phyloP scores from a whole-genome alignment of 2,888 invertebrate genomes.

The Andrena bicolor region DNA sequence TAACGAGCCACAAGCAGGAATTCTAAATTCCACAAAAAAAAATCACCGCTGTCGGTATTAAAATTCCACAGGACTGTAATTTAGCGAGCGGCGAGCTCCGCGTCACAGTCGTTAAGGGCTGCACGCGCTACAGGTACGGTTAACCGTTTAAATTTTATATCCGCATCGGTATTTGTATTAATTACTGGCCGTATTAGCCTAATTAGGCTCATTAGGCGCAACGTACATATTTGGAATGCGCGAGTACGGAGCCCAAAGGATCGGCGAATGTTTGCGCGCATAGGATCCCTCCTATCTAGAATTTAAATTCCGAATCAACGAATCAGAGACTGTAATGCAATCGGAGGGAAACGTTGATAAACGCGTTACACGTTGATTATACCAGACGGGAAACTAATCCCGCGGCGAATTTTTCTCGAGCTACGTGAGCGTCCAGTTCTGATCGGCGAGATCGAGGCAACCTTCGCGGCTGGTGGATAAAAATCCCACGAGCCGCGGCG shows the following conservation, averaged over 20 bases:
- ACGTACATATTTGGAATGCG: constrained; percentile 49
- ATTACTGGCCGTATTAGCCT: constrained; percentile 51
- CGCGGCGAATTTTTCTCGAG: too few species aligned
- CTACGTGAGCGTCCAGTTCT: too few species aligned
- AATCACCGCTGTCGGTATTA: constrained; percentile 8
- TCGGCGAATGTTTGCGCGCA: constrained; percentile 9
- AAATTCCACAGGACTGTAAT: constrained; percentile 13
- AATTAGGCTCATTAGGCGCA: constrained; percentile 56
- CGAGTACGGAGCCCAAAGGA: constrained; percentile 31
- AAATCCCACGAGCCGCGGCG: constrained; percentile 26
- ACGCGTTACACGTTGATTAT: not conserved
- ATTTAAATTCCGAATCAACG: constrained; percentile 21
- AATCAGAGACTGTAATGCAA: constrained; percentile 7
- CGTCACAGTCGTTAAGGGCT: constrained; percentile 27
- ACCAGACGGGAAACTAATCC: too few species aligned
- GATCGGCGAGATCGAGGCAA: not conserved
- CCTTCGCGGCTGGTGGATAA: not conserved
- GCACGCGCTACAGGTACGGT: not conserved
- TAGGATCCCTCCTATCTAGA: constrained; percentile 2
- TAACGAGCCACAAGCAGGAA: not conserved
- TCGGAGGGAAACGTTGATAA: not conserved
- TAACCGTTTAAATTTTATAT: constrained; percentile 44
- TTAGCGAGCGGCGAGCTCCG: not conserved
- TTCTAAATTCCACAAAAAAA: not conserved
- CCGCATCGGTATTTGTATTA: constrained; percentile 51